Evolutionary conservation across 2,797 vertebrate species (phyloP), one percentile per base, ranked within the genome.

Genomic region (Etheostoma perlongum): DNA sequence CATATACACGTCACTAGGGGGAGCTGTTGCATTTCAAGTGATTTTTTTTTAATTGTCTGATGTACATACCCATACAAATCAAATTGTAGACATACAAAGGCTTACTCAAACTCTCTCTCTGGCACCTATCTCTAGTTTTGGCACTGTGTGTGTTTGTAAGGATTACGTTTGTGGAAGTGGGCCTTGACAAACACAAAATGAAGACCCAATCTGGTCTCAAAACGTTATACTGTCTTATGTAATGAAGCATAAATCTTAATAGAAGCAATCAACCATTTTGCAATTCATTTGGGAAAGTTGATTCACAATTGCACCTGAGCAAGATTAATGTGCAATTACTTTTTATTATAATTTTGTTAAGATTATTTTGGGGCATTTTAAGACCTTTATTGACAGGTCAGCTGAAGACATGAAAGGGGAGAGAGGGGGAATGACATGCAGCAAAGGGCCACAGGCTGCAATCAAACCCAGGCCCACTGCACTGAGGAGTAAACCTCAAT

Each of bases 1-100:
- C 48, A 44, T 18, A 19, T 7, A 52, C 7, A 13, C 0, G 67
- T 60, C 86, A 85, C 69, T 53, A 75, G 86, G 57, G 66, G 75
- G 74, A 55, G 84, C 51, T 88, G 69, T 79, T 30, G 54, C 25
- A 77, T 80, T 76, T 42, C 52, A 10, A 70, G 12, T 68, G 15
- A 59, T 67, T 44, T 19, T 51, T 11, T 19, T 36, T 0, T 51
- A 47, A 44, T 21, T 21, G 44, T 51, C 30, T 23, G 16, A 49
- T 49, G 5, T 14, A 62, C 14, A 30, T 16, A n/a, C 40, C 0
- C 49, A 55, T 42, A 62, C 12, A 55, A 6, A 54, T 9, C 8
- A 68, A 23, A 58, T 7, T 36, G 14, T 8, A 14, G 40, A 67
- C 40, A 60, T n/a, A 27, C 19, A 65, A 13, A 60, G 9, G 16